Percentiles rank a stretch among this genome's conserved stretches.
Conservation (phyloP, 1,140 invertebrate genomes). For the Heliconius nattereri region DNA sequence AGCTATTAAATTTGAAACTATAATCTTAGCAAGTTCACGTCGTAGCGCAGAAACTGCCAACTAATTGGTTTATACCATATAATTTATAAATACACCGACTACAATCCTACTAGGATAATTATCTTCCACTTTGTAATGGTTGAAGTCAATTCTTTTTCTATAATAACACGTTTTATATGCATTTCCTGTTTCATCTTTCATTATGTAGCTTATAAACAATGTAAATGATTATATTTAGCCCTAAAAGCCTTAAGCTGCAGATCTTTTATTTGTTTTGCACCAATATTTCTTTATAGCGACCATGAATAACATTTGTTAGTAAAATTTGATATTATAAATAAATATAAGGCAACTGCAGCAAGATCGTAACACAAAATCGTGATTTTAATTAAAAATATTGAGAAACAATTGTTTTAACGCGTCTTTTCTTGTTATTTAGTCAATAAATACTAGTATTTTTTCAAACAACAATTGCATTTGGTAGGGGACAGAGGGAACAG, state of each 20-base stretch:
- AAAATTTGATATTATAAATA: too few species aligned
- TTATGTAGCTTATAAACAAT: not conserved
- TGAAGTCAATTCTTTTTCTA: not conserved
- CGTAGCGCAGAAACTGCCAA: constrained; percentile 41
- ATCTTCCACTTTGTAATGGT: constrained; percentile 18
- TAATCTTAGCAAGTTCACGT: constrained; percentile 47
- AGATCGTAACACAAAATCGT: too few species aligned
- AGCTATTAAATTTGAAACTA: constrained; percentile 45
- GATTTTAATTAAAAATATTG: too few species aligned
- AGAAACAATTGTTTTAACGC: too few species aligned
- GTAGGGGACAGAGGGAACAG: too few species aligned
- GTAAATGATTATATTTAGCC: not conserved
- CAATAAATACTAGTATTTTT: too few species aligned
- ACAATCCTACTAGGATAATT: constrained; percentile 38
- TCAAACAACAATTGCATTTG: too few species aligned
- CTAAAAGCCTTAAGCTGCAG: not conserved
- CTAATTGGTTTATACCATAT: constrained; percentile 49
- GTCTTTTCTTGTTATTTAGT: too few species aligned
- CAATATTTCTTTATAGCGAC: too few species aligned
- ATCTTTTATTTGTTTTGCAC: too few species aligned
- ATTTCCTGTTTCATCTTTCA: not conserved
- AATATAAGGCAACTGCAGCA: too few species aligned
- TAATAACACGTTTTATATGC: constrained; percentile 10
- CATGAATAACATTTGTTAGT: too few species aligned
- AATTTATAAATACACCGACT: constrained; percentile 44